Conservation (phyloP, 2,888 invertebrate genomes). For the Campoplex capitator region DNA sequence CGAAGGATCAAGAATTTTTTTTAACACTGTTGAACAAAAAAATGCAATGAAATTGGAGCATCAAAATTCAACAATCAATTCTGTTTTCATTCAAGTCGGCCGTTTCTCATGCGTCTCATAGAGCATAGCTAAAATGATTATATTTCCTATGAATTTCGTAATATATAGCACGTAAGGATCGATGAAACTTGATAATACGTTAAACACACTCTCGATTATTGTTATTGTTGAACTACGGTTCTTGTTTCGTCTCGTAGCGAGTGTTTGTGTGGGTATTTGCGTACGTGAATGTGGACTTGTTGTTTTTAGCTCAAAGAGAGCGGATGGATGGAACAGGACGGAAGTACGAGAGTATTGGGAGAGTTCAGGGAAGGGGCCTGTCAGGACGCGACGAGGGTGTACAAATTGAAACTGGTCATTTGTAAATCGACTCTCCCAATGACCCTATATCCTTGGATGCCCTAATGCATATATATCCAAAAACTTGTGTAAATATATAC, state of each 20-base stretch:
- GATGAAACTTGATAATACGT: conserved; percentile 28
- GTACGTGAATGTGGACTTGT: neutral
- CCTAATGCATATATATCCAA: neutral
- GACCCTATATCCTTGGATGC: conserved; percentile 3
- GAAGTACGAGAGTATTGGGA: neutral
- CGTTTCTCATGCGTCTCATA: neutral
- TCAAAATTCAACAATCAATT: too few relatives aligned
- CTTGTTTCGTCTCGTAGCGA: neutral
- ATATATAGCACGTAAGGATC: neutral
- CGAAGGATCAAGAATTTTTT: too few relatives aligned
- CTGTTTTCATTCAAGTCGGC: neutral
- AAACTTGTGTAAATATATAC: neutral
- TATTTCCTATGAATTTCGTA: neutral
- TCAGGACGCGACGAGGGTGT: conserved; percentile 39
- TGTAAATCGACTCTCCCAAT: conserved; percentile 76
- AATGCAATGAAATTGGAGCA: too few relatives aligned
- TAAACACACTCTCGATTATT: conserved; percentile 23
- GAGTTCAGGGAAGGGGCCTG: neutral
- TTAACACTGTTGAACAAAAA: too few relatives aligned
- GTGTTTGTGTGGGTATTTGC: too few relatives aligned
- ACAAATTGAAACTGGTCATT: conserved; percentile 77
- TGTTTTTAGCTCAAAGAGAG: conserved; percentile 29
- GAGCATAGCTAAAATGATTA: neutral
- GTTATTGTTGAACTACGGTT: conserved; percentile 17
- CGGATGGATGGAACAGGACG: neutral